Evolutionary conservation across 2,888 invertebrate genomes (phyloP), one percentile per base, ranked within the genome.

Genomic region (Drosophila cognata): DNA sequence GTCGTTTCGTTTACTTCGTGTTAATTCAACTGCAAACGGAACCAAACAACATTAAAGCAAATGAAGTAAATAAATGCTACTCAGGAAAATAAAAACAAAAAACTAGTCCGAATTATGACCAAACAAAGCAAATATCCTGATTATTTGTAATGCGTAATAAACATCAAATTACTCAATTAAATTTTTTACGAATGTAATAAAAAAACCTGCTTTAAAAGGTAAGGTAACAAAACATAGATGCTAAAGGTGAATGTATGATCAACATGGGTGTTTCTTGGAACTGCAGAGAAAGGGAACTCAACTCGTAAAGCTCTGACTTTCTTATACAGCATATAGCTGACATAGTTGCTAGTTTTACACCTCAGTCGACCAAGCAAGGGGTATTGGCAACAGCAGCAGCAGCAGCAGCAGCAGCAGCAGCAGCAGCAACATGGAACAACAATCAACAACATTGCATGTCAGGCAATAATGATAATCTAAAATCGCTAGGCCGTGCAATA

Each of bases 401-500:
- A 46, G 28, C 25, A 63, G 43, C 33, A n/a, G 38, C 53, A 71
- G 38, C 36, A 46, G 28, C 25, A 63, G 43, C 33, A n/a, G 38
- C 57, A 71, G n/a, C 53, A 59, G 35, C 53, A 71, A 29, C 59
- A 48, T 46, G 69, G 51, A 55, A 62, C 74, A 69, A 61, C 59
- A 75, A 80, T 74, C 80, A 81, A 29, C 62, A 75, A 33, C 65
- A 73, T 81, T 75, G 80, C 80, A 81, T 81, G 80, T 81, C 80
- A 75, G 66, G 72, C 67, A 28, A 55, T 81, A 86, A 89, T 86
- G 85, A 88, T 89, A 85, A 82, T 76, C 80, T 65, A 70, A 74
- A 89, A 80, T 89, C 73, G 77, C 66, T 73, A 64, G 74, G 56
- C 65, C 82, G 90, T 82, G 66, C 86, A 89, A 85, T 86, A 88